Evolutionary conservation across 2,113 vertebrate genomes (phyloP).

Genomic region (Leucoraja erinaceus): DNA sequence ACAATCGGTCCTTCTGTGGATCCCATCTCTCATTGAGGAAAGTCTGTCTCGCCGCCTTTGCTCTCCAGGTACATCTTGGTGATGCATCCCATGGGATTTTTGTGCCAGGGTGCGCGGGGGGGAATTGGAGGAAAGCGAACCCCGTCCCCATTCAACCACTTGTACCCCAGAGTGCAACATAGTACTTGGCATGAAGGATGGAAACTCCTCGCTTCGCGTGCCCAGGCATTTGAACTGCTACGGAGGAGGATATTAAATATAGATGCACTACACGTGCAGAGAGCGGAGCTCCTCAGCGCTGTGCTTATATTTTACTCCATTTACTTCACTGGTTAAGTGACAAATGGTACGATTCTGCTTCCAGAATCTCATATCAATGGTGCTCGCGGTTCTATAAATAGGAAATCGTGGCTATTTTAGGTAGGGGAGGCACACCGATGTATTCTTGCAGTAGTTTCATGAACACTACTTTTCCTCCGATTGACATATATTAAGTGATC

Average conservation of each 20-base stretch:
- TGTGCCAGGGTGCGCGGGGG: not conserved
- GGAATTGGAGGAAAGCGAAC: not conserved
- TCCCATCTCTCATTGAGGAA: not conserved
- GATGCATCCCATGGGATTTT: not conserved
- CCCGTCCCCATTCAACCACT: not conserved
- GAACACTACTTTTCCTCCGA: no score
- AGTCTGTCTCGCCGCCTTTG: not conserved
- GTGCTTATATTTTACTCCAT: not conserved
- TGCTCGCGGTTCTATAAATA: not conserved
- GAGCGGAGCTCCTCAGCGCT: not conserved
- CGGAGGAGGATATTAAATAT: not conserved
- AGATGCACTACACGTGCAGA: not conserved
- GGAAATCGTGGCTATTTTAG: not conserved
- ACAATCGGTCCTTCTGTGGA: no score
- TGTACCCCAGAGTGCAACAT: not conserved
- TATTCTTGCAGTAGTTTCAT: no score
- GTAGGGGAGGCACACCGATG: not conserved
- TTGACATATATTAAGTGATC: no score
- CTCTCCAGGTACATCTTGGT: not conserved
- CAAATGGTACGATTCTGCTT: not conserved
- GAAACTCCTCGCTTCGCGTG: not conserved
- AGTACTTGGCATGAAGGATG: no score
- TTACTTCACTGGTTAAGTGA: not conserved
- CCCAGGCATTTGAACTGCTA: not conserved
- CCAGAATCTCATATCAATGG: not conserved